These are phyloP conservation scores for Apeira syringaria DNA, from an alignment of 2,888 invertebrate genomes.

Conservation along the genomic window DNA sequence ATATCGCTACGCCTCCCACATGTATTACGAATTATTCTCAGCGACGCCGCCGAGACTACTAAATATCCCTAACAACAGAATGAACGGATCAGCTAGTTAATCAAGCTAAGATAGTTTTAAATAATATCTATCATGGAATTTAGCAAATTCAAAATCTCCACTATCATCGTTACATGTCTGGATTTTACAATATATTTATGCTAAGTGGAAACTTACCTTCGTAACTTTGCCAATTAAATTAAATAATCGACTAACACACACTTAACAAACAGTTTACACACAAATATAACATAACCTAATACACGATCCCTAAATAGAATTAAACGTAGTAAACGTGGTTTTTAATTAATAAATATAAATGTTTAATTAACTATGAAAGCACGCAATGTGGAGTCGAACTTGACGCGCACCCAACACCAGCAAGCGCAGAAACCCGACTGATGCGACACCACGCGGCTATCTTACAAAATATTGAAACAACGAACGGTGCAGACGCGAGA, in stretches of 20 bases:
- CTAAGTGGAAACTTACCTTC: conserved; percentile 55
- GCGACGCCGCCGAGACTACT: no score
- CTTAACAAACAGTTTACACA: conserved; percentile 48
- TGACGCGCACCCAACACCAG: conserved; percentile 60
- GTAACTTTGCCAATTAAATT: conserved; percentile 48
- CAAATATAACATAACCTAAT: conserved; percentile 42
- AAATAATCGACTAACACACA: conserved; percentile 44
- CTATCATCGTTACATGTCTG: no score
- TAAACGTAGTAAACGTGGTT: conserved; percentile 37
- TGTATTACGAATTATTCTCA: no score
- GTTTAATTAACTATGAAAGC: conserved; percentile 58
- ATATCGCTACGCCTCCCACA: no score
- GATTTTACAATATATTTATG: neutral
- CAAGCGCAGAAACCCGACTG: conserved; percentile 81
- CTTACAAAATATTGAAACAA: conserved; percentile 12
- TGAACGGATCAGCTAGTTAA: no score
- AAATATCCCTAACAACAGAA: no score
- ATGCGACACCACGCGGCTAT: conserved; percentile 55
- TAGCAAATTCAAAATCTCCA: no score
- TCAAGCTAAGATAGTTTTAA: no score
- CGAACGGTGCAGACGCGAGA: no score
- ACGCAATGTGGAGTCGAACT: conserved; percentile 66
- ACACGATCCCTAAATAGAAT: conserved; percentile 37
- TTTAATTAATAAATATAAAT: conserved; percentile 46
- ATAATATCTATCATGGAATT: no score